These are phyloP conservation scores for Hippocampus abdominalis DNA, from an alignment of 2,113 vertebrate species.

Conservation along the genomic window DNA sequence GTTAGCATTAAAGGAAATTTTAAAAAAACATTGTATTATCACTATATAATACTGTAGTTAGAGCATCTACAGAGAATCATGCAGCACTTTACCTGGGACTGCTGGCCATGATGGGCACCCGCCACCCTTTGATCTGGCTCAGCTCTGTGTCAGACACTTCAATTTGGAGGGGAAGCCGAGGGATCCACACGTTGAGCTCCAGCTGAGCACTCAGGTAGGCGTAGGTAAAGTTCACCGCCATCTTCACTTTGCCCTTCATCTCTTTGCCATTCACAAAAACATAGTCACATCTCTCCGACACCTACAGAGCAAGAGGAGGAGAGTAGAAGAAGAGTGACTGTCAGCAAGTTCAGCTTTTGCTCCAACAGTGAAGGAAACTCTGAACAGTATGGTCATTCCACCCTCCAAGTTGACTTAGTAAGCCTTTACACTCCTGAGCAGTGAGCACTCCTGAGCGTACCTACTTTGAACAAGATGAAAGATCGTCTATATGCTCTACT, in stretches of 20 bases:
- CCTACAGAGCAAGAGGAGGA: slow-evolving; percentile 68
- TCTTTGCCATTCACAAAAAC: slow-evolving; percentile 95
- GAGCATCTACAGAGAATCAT: too few relatives aligned
- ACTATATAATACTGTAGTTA: too few relatives aligned
- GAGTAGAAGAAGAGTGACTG: slow-evolving; percentile 19
- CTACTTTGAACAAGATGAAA: slow-evolving; percentile 67
- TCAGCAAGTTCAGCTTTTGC: slow-evolving; percentile 20
- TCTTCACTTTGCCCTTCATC: slow-evolving; percentile 86
- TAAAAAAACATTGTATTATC: too few relatives aligned
- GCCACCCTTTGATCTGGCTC: slow-evolving; percentile 94
- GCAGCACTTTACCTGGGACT: slow-evolving; percentile 78
- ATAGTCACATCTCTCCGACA: slow-evolving; percentile 92
- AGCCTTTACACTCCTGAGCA: slow-evolving; percentile 39
- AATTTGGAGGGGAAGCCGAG: slow-evolving; percentile 91
- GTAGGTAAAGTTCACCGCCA: slow-evolving; percentile 88
- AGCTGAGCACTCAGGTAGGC: slow-evolving; percentile 84
- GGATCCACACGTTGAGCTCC: slow-evolving; percentile 89
- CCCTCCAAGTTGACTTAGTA: slow-evolving; percentile 39
- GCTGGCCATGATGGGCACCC: slow-evolving; percentile 77
- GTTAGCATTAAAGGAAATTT: too few relatives aligned
- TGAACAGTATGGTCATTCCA: not conserved
- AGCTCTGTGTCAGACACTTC: slow-evolving; percentile 93
- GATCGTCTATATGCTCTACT: slow-evolving; percentile 36
- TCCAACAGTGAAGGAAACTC: slow-evolving; percentile 23
- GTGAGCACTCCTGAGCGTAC: slow-evolving; percentile 36